A percentile compares a stretch with the other conserved stretches of the same genome.
phyloP scores from a whole-genome alignment of 2,888 invertebrate species.

The Diogma glabrata region DNA sequence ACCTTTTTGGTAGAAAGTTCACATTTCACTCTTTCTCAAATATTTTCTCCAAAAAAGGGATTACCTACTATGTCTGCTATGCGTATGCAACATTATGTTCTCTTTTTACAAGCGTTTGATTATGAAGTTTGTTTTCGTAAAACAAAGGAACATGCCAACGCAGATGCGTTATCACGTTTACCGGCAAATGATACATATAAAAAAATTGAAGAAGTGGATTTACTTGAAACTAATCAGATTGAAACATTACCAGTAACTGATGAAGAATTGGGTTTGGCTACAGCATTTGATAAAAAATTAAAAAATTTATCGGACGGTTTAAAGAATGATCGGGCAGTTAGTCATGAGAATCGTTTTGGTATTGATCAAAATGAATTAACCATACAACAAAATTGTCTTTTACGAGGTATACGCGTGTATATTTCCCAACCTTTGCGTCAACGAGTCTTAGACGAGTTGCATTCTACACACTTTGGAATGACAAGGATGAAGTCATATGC shows the following conservation, averaged over 20 bases:
- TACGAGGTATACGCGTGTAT: background rate
- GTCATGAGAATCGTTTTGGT: background rate
- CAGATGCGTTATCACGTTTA: background rate
- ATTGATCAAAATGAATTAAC: background rate
- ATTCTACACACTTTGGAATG: background rate
- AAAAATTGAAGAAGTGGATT: background rate
- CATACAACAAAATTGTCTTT: background rate
- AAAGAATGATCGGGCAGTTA: background rate
- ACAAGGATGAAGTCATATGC: no score
- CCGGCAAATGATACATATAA: background rate
- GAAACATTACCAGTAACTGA: background rate
- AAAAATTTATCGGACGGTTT: background rate
- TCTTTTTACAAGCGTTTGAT: conserved; percentile 20
- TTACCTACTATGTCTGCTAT: conserved; percentile 19
- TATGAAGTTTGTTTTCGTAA: conserved; percentile 17
- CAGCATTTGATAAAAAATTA: background rate
- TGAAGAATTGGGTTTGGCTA: background rate
- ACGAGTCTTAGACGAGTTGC: background rate
- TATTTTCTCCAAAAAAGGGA: conserved; percentile 16
- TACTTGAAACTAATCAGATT: background rate
- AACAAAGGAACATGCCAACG: background rate
- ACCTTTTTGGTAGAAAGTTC: conserved; percentile 26
- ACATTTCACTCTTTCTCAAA: no score
- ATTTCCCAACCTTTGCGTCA: background rate
- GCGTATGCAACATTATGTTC: conserved; percentile 21